Evolutionary conservation across 1,140 invertebrate species (phyloP).

Genomic region (Drosophila setifemur): DNA sequence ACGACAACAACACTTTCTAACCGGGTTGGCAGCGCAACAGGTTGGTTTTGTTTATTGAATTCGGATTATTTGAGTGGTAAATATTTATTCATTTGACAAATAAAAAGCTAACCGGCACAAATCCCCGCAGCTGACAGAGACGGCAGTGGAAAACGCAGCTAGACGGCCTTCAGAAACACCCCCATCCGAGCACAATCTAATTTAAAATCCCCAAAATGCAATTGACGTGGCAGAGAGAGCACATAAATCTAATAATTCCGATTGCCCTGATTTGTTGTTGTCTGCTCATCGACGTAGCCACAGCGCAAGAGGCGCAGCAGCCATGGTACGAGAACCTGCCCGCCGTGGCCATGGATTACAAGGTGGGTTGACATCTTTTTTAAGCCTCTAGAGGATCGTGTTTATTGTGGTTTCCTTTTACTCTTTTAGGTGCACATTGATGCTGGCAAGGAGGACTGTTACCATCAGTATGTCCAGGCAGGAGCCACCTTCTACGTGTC

Average conservation of each 20-base stretch:
- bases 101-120: constrained; percentile 36
- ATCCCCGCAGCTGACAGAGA: constrained; percentile 3
- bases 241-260: constrained; percentile 42
- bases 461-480: constrained; percentile 95
- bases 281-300: constrained; percentile 26
- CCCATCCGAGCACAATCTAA: background rate
- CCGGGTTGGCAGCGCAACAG: constrained; percentile 44
- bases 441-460: constrained; percentile 97
- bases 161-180: background rate
- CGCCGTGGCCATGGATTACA: constrained; percentile 96
- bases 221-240: constrained; percentile 76
- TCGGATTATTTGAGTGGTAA: constrained; percentile 14
- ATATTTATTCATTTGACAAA: constrained; percentile 30
- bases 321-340: constrained; percentile 91
- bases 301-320: constrained; percentile 63
- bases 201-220: constrained; percentile 61
- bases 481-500: constrained; percentile 96
- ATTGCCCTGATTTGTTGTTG: constrained; percentile 51
- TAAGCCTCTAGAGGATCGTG: background rate
- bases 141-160: background rate
- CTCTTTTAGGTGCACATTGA: constrained; percentile 89
- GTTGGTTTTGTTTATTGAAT: constrained; percentile 52
- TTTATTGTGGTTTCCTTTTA: background rate
- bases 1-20: background rate
- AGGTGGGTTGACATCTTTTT: constrained; percentile 79